A percentile compares a stretch with the other conserved stretches of the same genome.
These are phyloP conservation scores for Chrysogorgia sp. DNA, from an alignment of 92 coral and sea anemone species.

Conservation along the genomic window DNA sequence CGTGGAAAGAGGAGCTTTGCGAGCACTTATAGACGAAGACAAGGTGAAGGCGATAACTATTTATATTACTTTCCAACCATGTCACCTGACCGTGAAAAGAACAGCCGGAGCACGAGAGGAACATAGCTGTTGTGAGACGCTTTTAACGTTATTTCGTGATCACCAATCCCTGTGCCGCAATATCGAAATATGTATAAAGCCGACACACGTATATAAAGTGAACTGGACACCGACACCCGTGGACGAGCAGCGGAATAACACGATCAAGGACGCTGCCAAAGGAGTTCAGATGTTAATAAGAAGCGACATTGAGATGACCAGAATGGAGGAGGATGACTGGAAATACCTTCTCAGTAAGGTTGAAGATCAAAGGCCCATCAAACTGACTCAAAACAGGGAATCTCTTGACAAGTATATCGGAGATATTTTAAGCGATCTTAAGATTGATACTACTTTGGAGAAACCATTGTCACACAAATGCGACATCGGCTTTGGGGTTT, in stretches of 20 bases:
- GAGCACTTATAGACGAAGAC: neutral
- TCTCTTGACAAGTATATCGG: neutral
- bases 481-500: neutral
- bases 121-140: constrained; percentile 3
- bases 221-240: neutral
- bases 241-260: neutral
- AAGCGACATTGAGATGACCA: neutral
- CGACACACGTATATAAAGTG: neutral
- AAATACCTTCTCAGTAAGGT: neutral
- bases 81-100: neutral
- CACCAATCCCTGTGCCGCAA: neutral
- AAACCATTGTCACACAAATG: neutral
- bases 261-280: neutral
- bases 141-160: neutral
- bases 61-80: neutral
- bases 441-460: neutral
- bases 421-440: neutral
- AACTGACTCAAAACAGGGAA: neutral
- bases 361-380: neutral
- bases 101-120: neutral
- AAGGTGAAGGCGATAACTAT: neutral
- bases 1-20: constrained; percentile 2
- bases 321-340: neutral
- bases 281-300: neutral
- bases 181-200: neutral